phyloP scores from a whole-genome alignment of 2,797 vertebrate species.

The Ctenopoma kingsleyae region DNA sequence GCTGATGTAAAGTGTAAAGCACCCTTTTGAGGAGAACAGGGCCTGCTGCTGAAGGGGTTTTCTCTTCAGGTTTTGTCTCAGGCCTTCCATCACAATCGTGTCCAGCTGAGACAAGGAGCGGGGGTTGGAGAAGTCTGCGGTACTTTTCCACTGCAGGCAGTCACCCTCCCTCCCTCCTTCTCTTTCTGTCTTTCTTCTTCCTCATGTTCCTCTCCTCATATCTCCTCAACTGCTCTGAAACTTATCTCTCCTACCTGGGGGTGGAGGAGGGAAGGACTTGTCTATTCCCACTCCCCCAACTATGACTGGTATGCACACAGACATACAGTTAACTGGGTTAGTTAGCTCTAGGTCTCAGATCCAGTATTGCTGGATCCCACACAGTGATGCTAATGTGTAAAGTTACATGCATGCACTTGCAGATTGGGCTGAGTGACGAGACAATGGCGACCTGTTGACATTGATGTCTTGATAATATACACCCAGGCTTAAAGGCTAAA shows the following conservation, averaged over 20 bases:
- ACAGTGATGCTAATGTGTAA: constrained; percentile 79
- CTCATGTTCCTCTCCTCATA: constrained; percentile 19
- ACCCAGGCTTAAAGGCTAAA: constrained; percentile 55
- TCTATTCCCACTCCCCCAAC: neutral
- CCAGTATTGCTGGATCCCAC: constrained; percentile 58
- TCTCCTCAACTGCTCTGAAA: constrained; percentile 47
- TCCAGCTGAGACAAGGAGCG: constrained; percentile 70
- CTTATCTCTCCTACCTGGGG: constrained; percentile 59
- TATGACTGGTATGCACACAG: constrained; percentile 56
- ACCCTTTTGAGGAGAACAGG: constrained; percentile 69
- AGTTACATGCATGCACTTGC: constrained; percentile 68
- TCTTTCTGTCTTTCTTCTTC: constrained; percentile 17
- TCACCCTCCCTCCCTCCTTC: constrained; percentile 24
- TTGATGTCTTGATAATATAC: constrained; percentile 62
- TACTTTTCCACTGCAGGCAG: constrained; percentile 78
- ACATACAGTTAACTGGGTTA: constrained; percentile 24
- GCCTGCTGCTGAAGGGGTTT: constrained; percentile 61
- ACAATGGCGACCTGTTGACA: constrained; percentile 78
- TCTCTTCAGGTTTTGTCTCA: constrained; percentile 76
- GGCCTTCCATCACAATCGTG: constrained; percentile 78
- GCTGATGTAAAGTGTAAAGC: constrained; percentile 65
- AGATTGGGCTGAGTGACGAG: constrained; percentile 59
- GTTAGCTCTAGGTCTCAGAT: constrained; percentile 43
- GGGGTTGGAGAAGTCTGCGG: constrained; percentile 75
- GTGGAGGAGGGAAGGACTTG: neutral